Base-by-base conservation (phyloP, 2,797 vertebrate species). In the Clamator glandarius region DNA sequence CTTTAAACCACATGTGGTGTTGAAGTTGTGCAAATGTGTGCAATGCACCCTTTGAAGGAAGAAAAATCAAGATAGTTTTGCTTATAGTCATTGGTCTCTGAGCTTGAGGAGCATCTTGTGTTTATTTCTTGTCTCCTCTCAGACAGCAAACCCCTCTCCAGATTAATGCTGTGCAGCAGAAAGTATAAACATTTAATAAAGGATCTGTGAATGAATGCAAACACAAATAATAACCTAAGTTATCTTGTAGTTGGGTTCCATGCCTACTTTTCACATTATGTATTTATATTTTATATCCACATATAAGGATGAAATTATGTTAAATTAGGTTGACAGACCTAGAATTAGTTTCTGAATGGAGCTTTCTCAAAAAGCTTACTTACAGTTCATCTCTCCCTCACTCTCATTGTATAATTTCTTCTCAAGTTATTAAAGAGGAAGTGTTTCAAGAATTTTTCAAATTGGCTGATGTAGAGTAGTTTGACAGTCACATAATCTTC, bases 361-460 rank as follows among this genome's bases (percentile, higher is more conserved):
- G 69, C 62, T 91, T 92, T 63, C 84, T 35, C 54, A 41, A 54
- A 88, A 88, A 70, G 35, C 86, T 86, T 73, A 24, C 74, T 93
- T 77, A 72, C 26, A 80, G 57, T 79, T 89, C 89, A 85, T 89
- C 61, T 73, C 76, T 77, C 72, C 61, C 52, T 81, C 86, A 51
- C n/a, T 89, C 61, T 68, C 46, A 55, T 29, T 85, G 93, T 93
- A 63, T 24, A 13, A 68, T 68, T 85, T 93, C 76, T 89, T 75
- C 85, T 83, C 42, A 68, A 96, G 87, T 72, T 85, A 83, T 87
- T 92, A 64, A 84, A 85, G 50, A 70, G 72, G 29, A 87, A 70
- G 73, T 92, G 92, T 80, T 87, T 89, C 14, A 84, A 84, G 31
- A 55, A 85, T 95, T 95, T 96, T 86, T 96, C 92, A 84, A 55